These are phyloP conservation scores for Pinna nobilis DNA, from an alignment of 1,140 invertebrate genomes.

Conservation along the genomic window DNA sequence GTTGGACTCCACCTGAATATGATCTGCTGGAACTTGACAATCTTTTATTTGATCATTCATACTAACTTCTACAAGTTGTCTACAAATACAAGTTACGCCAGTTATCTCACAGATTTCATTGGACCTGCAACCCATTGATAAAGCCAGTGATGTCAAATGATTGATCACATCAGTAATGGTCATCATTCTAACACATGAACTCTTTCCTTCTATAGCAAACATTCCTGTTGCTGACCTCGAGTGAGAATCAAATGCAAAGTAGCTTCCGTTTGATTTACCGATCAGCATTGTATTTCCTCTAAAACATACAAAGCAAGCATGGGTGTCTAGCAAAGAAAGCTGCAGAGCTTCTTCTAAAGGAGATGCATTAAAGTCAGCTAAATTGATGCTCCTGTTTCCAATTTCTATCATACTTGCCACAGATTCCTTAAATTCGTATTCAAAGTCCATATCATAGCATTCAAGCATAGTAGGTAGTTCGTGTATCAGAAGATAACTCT, in stretches of 20 bases:
- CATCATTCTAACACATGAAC: not conserved
- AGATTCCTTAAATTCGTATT: not conserved
- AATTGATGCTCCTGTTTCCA: not conserved
- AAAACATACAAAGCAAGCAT: conserved; percentile 2
- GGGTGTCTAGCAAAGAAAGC: not conserved
- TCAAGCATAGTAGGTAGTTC: not conserved
- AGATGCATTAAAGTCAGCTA: conserved; percentile 1
- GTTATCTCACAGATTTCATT: conserved; percentile 1
- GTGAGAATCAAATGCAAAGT: conserved; percentile 4
- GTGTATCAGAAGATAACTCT: not conserved
- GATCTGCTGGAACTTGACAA: not conserved
- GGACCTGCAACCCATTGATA: not conserved
- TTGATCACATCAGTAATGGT: not conserved
- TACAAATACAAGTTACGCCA: not conserved
- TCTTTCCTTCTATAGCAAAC: not conserved
- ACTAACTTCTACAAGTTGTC: not conserved
- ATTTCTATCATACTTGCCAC: not conserved
- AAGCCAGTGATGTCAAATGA: not conserved
- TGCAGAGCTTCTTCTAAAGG: not conserved
- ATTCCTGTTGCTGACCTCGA: not conserved
- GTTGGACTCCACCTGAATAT: not conserved
- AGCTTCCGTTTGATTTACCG: not conserved
- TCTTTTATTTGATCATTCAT: not conserved
- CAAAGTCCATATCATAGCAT: not conserved
- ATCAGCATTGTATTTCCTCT: not conserved